Percentiles rank a stretch among this genome's conserved stretches.
Conservation (phyloP, 35 echinoderm and acorn worm species). For the Acanthaster planci region DNA sequence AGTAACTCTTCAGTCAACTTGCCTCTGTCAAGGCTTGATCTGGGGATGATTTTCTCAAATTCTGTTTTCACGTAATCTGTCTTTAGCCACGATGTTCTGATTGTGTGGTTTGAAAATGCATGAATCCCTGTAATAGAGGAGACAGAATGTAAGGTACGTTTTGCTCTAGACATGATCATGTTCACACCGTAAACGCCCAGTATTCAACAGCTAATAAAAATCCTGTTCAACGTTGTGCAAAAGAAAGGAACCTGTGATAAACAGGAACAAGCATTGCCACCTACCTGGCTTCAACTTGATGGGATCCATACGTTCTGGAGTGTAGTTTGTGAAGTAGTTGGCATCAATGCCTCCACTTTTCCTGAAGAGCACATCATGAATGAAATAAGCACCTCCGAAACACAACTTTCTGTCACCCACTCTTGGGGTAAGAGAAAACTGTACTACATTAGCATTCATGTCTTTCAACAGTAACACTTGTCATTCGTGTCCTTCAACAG, state of each 20-base stretch:
- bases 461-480: too few species aligned
- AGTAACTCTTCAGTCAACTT: not conserved
- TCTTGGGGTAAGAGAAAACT: too few species aligned
- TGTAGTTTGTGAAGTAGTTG: conserved; percentile 2
- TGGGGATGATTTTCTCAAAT: not conserved
- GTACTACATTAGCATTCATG: too few species aligned
- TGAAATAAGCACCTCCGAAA: too few species aligned
- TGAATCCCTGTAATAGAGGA: conserved; percentile 37
- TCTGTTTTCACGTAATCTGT: conserved; percentile 24
- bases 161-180: too few species aligned
- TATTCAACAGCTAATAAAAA: too few species aligned
- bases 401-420: too few species aligned
- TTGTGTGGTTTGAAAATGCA: conserved; percentile 28
- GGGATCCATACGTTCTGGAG: not conserved
- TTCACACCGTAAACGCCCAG: too few species aligned
- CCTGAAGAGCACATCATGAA: not conserved
- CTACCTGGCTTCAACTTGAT: not conserved
- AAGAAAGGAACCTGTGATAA: not conserved
- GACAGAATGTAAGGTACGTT: too few species aligned
- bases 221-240: too few species aligned
- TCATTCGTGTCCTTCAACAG: too few species aligned
- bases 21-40: not conserved
- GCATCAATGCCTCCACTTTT: not conserved
- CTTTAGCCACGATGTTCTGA: conserved; percentile 38
- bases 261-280: too few species aligned